phyloP scores from a whole-genome alignment of 1,140 invertebrate genomes.

The Drosophila parabipectinata region DNA sequence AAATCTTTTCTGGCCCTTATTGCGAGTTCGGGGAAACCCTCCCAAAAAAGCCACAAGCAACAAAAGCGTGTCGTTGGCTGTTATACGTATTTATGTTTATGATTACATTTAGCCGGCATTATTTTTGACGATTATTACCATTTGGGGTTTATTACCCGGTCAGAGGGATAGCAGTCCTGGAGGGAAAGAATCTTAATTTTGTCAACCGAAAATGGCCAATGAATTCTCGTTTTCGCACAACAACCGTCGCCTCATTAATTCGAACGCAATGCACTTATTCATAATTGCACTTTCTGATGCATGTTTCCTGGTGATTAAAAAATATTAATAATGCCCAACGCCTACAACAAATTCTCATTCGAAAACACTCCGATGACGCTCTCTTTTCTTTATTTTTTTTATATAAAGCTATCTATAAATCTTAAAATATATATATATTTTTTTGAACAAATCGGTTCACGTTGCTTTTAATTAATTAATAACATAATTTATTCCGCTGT shows the following conservation, averaged over 20 bases:
- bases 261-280: conserved; percentile 55
- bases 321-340: conserved; percentile 41
- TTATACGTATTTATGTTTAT: conserved; percentile 42
- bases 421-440: conserved; percentile 1
- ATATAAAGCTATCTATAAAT: conserved; percentile 30
- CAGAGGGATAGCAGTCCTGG: neutral
- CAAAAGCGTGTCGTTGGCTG: conserved; percentile 28
- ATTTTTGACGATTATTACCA: conserved; percentile 66
- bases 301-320: conserved; percentile 41
- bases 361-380: conserved; percentile 42
- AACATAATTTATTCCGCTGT: conserved; percentile 41
- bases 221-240: conserved; percentile 34
- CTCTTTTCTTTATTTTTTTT: conserved; percentile 14
- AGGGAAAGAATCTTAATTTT: conserved; percentile 29
- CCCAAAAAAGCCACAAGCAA: conserved; percentile 16
- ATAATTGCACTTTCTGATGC: conserved; percentile 43
- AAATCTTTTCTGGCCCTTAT: conserved; percentile 51
- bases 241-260: conserved; percentile 42
- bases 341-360: conserved; percentile 37
- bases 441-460: conserved; percentile 56
- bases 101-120: conserved; percentile 62
- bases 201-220: conserved; percentile 43
- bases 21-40: conserved; percentile 20
- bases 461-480: conserved; percentile 62
- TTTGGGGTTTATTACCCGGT: conserved; percentile 49